Conservation (phyloP, 2,888 invertebrate genomes). For the Erebia palarica region DNA sequence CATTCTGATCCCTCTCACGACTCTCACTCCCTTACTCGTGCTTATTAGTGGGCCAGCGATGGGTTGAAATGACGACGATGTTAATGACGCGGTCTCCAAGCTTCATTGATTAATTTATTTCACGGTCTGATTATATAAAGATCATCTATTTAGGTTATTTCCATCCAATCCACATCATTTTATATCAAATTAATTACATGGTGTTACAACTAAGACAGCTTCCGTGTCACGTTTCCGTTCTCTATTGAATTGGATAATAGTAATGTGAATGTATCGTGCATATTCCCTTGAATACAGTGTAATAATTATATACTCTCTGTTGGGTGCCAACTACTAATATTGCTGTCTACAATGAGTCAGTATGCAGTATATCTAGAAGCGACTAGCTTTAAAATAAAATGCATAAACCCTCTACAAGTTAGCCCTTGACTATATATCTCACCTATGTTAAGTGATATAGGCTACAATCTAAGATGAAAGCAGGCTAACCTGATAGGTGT, state of each 20-base stretch:
- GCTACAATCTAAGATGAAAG: too few relatives aligned
- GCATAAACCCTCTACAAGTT: too few relatives aligned
- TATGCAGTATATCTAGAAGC: background rate
- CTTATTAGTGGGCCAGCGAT: too few relatives aligned
- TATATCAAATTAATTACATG: background rate
- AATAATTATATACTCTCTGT: slow-evolving; percentile 1
- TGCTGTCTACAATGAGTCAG: background rate
- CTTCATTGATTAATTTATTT: too few relatives aligned
- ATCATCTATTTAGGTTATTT: background rate
- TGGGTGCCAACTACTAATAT: background rate
- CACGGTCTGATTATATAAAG: too few relatives aligned
- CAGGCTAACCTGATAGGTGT: too few relatives aligned
- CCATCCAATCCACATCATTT: background rate
- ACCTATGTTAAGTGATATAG: too few relatives aligned
- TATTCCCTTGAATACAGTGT: slow-evolving; percentile 10
- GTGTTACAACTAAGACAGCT: background rate
- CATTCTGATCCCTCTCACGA: too few relatives aligned
- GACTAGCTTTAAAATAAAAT: background rate
- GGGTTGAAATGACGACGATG: too few relatives aligned
- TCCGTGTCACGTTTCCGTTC: background rate
- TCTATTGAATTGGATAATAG: background rate
- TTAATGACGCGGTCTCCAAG: too few relatives aligned
- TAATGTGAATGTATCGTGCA: slow-evolving; percentile 1
- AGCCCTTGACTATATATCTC: too few relatives aligned
- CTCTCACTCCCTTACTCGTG: too few relatives aligned